Base-by-base conservation (phyloP, 2,888 invertebrate genomes). In the Lapara coniferarum region DNA sequence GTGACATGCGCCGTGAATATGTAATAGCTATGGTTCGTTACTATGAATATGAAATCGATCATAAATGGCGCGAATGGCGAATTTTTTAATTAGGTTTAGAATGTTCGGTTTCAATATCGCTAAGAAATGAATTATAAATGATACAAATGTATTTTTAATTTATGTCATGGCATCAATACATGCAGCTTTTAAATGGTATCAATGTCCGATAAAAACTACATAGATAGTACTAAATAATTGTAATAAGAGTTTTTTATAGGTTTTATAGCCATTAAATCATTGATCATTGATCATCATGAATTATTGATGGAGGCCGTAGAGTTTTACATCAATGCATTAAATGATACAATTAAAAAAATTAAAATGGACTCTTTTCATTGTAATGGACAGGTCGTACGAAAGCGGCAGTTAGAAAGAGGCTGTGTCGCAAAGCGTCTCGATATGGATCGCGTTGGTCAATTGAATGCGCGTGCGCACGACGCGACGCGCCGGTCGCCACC, bases 371-470 rank as follows among this genome's bases (percentile, higher is more conserved):
- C 73, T 68, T 75, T 75, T 75, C 70, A 82, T 82, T 84, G 74
- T 78, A 78, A 77, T 79, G 74, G 72, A 71, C 74, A 67, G 75
- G 74, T 74, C 71, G 69, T 80, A 78, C 73, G 83, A 85, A 85
- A 84, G 81, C 75, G 76, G 71, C 69, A 74, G 58, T 71, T 75
- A 75, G 75, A 79, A 76, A 76, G 76, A 79, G 74, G 71, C 68
- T 75, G 77, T 87, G 86, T 87, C 81, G 87, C 85, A 90, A 91
- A 85, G 73, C 66, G 72, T 79, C 81, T 85, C 75, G 78, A 86
- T 89, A 87, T 83, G 85, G 87, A 83, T 78, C 76, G 78, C 70
- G 74, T 88, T 89, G 83, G 85, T 82, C 85, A 88, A 89, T 80
- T 75, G 74, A 10, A 55, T 16, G 70, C 78, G 79, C 79, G 74